phyloP scores from a whole-genome alignment of 2,797 vertebrate species.

The Paedocypris micromegethes region DNA sequence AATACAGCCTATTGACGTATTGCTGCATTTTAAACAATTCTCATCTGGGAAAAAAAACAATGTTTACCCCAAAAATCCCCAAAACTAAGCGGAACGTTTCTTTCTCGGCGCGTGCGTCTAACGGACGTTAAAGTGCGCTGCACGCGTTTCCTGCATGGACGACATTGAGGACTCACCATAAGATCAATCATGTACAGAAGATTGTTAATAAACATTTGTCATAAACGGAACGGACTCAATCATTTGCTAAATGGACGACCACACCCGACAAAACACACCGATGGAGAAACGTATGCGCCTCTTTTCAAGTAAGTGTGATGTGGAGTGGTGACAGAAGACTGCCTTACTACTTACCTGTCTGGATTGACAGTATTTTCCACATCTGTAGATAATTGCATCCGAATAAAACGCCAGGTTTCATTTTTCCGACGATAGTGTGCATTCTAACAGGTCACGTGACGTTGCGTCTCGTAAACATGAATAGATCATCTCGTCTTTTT shows the following conservation, averaged over 20 bases:
- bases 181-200: conserved; percentile 58
- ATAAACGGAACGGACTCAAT: conserved; percentile 38
- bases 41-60: neutral
- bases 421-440: too few species aligned
- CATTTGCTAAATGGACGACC: conserved; percentile 19
- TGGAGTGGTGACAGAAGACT: neutral
- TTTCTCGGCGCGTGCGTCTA: neutral
- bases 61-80: neutral
- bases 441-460: too few species aligned
- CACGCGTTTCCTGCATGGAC: conserved; percentile 54
- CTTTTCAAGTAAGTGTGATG: conserved; percentile 52
- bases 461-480: too few species aligned
- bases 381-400: too few species aligned
- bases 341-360: neutral
- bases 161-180: conserved; percentile 40
- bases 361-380: too few species aligned
- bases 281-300: conserved; percentile 11
- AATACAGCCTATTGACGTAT: neutral
- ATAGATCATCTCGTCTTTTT: too few species aligned
- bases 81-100: conserved; percentile 32
- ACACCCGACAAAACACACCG: conserved; percentile 40
- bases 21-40: neutral
- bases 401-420: too few species aligned
- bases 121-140: conserved; percentile 17
- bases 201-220: conserved; percentile 38